phyloP scores from a whole-genome alignment of 2,113 vertebrate genomes.

The Maccullochella peelii region DNA sequence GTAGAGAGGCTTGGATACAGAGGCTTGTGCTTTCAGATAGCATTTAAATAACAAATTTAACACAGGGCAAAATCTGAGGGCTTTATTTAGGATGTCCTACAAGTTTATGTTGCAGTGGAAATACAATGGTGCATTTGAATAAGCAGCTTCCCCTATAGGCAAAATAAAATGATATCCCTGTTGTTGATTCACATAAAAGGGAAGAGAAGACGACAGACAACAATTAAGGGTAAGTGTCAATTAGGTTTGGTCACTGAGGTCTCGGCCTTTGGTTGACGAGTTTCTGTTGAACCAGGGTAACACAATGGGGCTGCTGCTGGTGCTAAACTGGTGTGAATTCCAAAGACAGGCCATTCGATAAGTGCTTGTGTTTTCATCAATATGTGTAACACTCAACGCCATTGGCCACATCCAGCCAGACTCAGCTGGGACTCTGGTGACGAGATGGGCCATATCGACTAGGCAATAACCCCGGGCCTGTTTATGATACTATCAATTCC shows the following conservation, averaged over 20 bases:
- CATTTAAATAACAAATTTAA: background rate
- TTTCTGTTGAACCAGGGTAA: slow-evolving; percentile 41
- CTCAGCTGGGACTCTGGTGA: slow-evolving; percentile 57
- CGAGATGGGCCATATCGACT: slow-evolving; percentile 54
- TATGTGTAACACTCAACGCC: slow-evolving; percentile 26
- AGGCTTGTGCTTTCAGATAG: background rate
- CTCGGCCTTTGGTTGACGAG: background rate
- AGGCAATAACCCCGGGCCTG: slow-evolving; percentile 59
- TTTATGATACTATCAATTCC: slow-evolving; percentile 69
- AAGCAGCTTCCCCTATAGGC: background rate
- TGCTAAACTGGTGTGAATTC: slow-evolving; percentile 41
- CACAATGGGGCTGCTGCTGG: background rate
- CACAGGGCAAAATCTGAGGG: background rate
- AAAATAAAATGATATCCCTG: background rate
- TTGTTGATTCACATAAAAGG: background rate
- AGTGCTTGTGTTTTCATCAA: slow-evolving; percentile 43
- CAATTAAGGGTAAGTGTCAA: slow-evolving; percentile 32
- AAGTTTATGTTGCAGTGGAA: background rate
- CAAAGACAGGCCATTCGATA: slow-evolving; percentile 19
- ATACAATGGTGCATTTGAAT: background rate
- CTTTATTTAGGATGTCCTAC: background rate
- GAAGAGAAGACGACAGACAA: slow-evolving; percentile 6
- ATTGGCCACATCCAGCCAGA: slow-evolving; percentile 27
- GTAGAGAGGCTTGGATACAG: background rate
- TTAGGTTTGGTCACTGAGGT: slow-evolving; percentile 16